Evolutionary conservation across 1,140 invertebrate genomes (phyloP).

Genomic region (Choristoneura fumiferana): DNA sequence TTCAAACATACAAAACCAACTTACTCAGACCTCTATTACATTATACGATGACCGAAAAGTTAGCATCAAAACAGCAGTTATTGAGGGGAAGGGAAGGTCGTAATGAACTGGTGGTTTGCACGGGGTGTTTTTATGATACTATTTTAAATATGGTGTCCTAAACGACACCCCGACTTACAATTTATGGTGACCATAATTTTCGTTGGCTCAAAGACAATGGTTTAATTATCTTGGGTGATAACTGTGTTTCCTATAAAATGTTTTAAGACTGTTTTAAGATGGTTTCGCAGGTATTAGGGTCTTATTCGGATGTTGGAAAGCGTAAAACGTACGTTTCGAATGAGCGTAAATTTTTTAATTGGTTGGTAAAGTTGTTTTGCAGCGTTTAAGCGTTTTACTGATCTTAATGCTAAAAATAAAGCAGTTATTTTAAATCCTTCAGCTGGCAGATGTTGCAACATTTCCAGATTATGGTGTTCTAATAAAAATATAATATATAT

Average conservation of each 20-base stretch:
- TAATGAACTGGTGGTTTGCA: constrained; percentile 41
- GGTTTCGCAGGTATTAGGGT: constrained; percentile 34
- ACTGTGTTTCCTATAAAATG: constrained; percentile 55
- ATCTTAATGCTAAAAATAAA: too few species aligned
- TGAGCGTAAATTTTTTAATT: constrained; percentile 5
- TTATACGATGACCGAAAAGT: neutral
- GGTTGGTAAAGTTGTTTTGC: neutral
- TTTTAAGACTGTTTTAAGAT: constrained; percentile 36
- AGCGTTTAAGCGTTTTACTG: neutral
- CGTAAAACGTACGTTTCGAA: constrained; percentile 2
- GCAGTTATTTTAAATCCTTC: too few species aligned
- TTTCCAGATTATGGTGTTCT: too few species aligned
- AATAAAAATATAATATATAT: too few species aligned
- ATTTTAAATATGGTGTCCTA: constrained; percentile 71
- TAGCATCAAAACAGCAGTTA: constrained; percentile 13
- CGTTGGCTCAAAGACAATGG: constrained; percentile 59
- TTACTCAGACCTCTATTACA: constrained; percentile 35
- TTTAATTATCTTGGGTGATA: constrained; percentile 70
- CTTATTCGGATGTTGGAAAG: constrained; percentile 30
- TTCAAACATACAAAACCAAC: constrained; percentile 42
- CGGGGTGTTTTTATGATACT: constrained; percentile 63
- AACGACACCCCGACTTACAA: constrained; percentile 52
- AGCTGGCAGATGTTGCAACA: too few species aligned
- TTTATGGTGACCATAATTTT: constrained; percentile 67
- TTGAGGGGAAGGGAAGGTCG: constrained; percentile 30